These are phyloP conservation scores for Glyphotaelius pellucidus DNA, from an alignment of 2,888 invertebrate genomes.

Conservation along the genomic window DNA sequence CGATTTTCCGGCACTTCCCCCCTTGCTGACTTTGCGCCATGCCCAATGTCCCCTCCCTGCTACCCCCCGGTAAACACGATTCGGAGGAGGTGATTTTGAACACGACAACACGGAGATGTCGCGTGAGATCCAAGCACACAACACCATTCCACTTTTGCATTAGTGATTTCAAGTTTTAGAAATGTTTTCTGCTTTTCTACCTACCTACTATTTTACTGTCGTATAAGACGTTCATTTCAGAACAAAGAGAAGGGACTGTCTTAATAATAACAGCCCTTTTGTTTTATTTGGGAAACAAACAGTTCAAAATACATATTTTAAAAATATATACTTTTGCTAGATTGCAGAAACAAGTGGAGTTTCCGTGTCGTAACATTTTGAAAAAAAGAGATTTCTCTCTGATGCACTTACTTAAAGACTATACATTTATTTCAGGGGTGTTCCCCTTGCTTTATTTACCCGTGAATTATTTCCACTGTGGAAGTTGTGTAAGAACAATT, in stretches of 20 bases:
- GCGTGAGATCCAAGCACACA: conserved; percentile 15
- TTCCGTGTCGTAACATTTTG: no score
- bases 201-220: not conserved
- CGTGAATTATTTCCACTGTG: no score
- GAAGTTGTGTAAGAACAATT: no score
- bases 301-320: no score
- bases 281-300: no score
- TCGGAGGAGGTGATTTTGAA: conserved; percentile 16
- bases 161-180: not conserved
- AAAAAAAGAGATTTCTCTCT: no score
- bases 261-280: no score
- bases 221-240: not conserved
- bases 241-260: not conserved
- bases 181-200: not conserved
- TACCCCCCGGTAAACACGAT: not conserved
- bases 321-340: no score
- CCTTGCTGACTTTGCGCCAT: not conserved
- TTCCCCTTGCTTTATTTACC: no score
- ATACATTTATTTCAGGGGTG: no score
- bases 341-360: no score
- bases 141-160: conserved; percentile 2
- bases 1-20: not conserved
- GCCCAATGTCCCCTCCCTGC: not conserved
- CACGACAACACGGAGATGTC: conserved; percentile 29
- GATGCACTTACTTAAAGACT: no score